phyloP scores from a whole-genome alignment of 92 coral and sea anemone genomes.

The Paramuricea clavata region DNA sequence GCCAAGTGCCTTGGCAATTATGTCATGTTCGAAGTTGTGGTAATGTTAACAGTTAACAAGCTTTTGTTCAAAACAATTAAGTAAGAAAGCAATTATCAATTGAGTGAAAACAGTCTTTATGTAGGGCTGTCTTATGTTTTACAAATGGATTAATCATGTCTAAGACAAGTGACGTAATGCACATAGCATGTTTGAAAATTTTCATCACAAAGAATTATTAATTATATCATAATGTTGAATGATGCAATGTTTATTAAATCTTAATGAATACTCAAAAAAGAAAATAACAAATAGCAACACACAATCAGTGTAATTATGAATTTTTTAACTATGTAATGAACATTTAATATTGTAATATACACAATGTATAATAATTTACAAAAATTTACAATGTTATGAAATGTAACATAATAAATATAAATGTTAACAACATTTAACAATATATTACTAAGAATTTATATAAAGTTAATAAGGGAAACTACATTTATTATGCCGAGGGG shows the following conservation, averaged over 20 bases:
- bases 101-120: background rate
- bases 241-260: background rate
- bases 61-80: background rate
- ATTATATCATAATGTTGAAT: too few species aligned
- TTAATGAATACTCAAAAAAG: background rate
- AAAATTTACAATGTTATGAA: background rate
- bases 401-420: too few species aligned
- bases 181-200: too few species aligned
- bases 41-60: background rate
- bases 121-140: too few species aligned
- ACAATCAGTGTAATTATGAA: background rate
- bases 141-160: background rate
- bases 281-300: too few species aligned
- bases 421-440: too few species aligned
- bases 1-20: conserved; percentile 55
- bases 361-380: background rate
- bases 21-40: conserved; percentile 48
- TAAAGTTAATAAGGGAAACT: too few species aligned
- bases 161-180: background rate
- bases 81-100: background rate
- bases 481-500: too few species aligned
- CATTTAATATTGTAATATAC: too few species aligned
- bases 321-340: background rate
- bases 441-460: too few species aligned
- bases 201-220: too few species aligned